These are phyloP conservation scores for Baronia brevicornis DNA, from an alignment of 2,888 invertebrate species.

Conservation along the genomic window DNA sequence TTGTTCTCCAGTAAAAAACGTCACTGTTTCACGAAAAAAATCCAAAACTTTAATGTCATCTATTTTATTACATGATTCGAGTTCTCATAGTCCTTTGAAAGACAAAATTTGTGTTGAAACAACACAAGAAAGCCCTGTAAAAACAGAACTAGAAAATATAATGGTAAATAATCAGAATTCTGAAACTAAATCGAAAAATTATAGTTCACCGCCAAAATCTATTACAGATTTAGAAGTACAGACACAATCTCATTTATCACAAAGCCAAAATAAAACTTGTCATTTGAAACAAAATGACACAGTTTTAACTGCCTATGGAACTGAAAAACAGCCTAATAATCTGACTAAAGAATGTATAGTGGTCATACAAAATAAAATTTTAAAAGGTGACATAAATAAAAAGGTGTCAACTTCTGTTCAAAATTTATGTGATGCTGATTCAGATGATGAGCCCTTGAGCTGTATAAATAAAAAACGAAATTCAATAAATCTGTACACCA, in stretches of 20 bases:
- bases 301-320: constrained; percentile 11
- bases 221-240: no score
- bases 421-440: constrained; percentile 47
- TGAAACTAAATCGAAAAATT: no score
- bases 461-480: constrained; percentile 33
- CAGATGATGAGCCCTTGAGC: constrained; percentile 51
- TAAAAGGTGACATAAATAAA: constrained; percentile 29
- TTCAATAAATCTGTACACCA: constrained; percentile 6
- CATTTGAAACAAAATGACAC: no score
- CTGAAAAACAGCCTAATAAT: constrained; percentile 45
- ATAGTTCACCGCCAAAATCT: no score
- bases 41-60: constrained; percentile 9
- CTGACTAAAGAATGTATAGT: constrained; percentile 62
- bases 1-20: constrained; percentile 11
- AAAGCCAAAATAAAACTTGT: no score
- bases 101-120: no score
- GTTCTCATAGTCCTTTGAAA: constrained; percentile 2
- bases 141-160: no score
- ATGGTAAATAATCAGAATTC: no score
- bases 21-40: constrained; percentile 11
- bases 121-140: no score
- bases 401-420: constrained; percentile 28
- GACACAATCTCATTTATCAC: no score
- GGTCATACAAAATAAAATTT: constrained; percentile 58
- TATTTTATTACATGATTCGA: no score